phyloP scores from a whole-genome alignment of 2,797 vertebrate genomes.

The Myotis findleyi region DNA sequence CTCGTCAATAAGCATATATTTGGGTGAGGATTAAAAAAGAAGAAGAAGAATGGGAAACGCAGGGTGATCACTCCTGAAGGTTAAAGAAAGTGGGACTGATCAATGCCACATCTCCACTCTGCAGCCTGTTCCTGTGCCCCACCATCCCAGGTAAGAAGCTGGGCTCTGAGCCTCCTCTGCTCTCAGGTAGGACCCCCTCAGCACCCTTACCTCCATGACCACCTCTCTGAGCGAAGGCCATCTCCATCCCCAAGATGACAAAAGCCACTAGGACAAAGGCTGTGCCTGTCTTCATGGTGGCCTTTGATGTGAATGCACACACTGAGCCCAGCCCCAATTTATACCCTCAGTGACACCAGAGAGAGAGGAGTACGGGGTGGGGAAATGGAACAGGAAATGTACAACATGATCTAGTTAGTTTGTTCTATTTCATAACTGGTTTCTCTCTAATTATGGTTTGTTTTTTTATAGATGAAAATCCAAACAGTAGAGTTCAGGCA shows the following conservation, averaged over 20 bases:
- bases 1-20: not conserved
- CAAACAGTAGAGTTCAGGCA: not conserved
- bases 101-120: not conserved
- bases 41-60: not conserved
- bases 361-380: not conserved
- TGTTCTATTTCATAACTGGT: not conserved
- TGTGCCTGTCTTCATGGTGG: slow-evolving; percentile 24
- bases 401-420: not conserved
- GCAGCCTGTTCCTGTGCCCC: not conserved
- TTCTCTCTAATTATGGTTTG: not conserved
- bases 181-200: not conserved
- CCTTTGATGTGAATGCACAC: not conserved
- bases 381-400: rapidly evolving
- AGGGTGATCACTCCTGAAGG: not conserved
- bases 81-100: not conserved
- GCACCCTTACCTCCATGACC: not conserved
- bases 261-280: slow-evolving; percentile 48
- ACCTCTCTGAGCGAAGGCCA: rapidly evolving
- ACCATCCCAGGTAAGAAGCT: too few relatives aligned
- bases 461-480: not conserved
- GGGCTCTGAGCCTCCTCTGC: not conserved
- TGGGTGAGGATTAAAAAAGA: not conserved
- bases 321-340: not conserved
- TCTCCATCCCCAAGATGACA: not conserved
- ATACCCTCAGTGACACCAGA: not conserved